Evolutionary conservation across 2,888 invertebrate genomes (phyloP).

Genomic region (Palloptera scutellata): DNA sequence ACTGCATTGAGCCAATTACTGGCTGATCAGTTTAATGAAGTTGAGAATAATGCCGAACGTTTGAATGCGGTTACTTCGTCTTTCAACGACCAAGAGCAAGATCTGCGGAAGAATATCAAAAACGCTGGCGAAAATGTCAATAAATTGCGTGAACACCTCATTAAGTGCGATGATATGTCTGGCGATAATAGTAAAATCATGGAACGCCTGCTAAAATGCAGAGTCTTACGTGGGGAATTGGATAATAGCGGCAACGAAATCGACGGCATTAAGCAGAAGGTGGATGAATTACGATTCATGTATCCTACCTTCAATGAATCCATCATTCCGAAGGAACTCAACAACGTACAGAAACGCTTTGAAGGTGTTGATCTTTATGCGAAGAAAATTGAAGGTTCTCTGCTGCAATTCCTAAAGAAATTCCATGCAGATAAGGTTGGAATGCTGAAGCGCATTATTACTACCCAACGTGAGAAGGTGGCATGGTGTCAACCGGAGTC

Average conservation of each 20-base stretch:
- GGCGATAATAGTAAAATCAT: constrained; percentile 87
- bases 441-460: constrained; percentile 81
- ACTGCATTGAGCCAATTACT: constrained; percentile 72
- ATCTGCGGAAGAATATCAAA: constrained; percentile 77
- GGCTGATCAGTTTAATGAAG: constrained; percentile 78
- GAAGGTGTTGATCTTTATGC: constrained; percentile 80
- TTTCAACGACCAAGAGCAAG: constrained; percentile 78
- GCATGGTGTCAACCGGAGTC: constrained; percentile 91
- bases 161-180: constrained; percentile 88
- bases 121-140: constrained; percentile 74
- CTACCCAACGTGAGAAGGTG: constrained; percentile 85
- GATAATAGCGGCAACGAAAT: constrained; percentile 74
- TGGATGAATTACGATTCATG: constrained; percentile 75
- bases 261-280: constrained; percentile 73
- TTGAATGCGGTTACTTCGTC: constrained; percentile 77
- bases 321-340: constrained; percentile 81
- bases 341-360: constrained; percentile 82
- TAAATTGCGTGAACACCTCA: constrained; percentile 81
- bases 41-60: constrained; percentile 76
- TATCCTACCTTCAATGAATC: constrained; percentile 83
- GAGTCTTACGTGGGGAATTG: constrained; percentile 76
- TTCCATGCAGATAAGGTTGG: constrained; percentile 85
- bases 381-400: constrained; percentile 80
- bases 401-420: constrained; percentile 85
- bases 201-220: constrained; percentile 78